Evolutionary conservation across 2,888 invertebrate genomes (phyloP).

Genomic region (Zygothrica quintamaculata): DNA sequence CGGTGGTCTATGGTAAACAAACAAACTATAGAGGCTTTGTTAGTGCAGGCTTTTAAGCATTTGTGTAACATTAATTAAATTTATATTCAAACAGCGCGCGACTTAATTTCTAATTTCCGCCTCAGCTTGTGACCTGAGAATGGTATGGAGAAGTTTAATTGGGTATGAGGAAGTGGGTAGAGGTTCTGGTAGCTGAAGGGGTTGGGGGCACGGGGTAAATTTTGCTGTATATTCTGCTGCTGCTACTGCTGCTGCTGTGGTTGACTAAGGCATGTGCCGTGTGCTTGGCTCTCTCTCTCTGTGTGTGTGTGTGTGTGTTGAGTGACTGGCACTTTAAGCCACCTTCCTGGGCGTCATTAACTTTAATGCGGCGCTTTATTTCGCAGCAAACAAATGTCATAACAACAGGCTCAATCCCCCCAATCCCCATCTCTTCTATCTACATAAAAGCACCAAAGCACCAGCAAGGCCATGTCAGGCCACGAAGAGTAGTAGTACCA

Average conservation of each 20-base stretch:
- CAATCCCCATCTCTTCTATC: background rate
- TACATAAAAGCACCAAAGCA: too few species aligned
- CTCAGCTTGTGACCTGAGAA: conserved; percentile 52
- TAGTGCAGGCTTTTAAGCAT: conserved; percentile 74
- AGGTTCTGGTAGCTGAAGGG: conserved; percentile 2
- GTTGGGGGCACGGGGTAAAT: too few species aligned
- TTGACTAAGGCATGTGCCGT: conserved; percentile 28
- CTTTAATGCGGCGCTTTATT: conserved; percentile 79
- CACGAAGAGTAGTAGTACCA: too few species aligned
- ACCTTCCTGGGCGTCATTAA: conserved; percentile 78
- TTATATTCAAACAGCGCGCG: conserved; percentile 80
- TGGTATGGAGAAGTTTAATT: conserved; percentile 42
- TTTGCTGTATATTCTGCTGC: too few species aligned
- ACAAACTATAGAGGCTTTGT: conserved; percentile 61
- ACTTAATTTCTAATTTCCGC: conserved; percentile 80
- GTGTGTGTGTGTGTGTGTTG: too few species aligned
- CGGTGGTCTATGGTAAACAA: conserved; percentile 68
- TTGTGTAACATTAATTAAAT: conserved; percentile 80
- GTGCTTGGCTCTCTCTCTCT: conserved; percentile 32
- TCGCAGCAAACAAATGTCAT: conserved; percentile 78
- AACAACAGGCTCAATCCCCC: conserved; percentile 56
- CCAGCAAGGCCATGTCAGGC: too few species aligned
- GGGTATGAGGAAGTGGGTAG: conserved; percentile 41
- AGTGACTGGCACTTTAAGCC: conserved; percentile 77
- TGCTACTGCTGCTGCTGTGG: conserved; percentile 58